phyloP scores from a whole-genome alignment of 1,140 invertebrate genomes.

The Palaemon carinicauda region DNA sequence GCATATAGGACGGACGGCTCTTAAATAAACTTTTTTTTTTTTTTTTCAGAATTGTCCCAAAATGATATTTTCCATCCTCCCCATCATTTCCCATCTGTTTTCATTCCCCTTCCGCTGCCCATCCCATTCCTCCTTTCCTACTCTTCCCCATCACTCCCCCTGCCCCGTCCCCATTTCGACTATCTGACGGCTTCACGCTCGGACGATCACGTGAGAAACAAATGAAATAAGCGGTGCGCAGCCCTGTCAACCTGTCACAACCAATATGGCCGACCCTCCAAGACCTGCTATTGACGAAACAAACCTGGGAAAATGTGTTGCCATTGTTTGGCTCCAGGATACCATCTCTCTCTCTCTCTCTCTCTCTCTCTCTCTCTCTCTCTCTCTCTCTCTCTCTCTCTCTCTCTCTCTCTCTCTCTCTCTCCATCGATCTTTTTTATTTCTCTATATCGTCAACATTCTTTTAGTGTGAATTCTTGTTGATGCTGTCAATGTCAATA shows the following conservation, averaged over 20 bases:
- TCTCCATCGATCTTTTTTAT: no score
- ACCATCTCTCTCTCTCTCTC: background rate
- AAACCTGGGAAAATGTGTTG: background rate
- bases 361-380: background rate
- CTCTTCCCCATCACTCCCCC: background rate
- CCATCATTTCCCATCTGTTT: background rate
- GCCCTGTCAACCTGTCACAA: slow-evolving; percentile 52
- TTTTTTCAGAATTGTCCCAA: no score
- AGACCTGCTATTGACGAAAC: slow-evolving; percentile 2
- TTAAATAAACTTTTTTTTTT: no score
- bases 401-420: background rate
- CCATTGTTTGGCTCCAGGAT: background rate
- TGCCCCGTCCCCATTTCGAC: background rate
- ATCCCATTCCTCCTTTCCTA: background rate
- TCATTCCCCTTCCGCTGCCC: background rate
- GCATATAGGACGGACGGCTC: no score
- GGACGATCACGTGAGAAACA: slow-evolving; percentile 50
- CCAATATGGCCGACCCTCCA: slow-evolving; percentile 47
- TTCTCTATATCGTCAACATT: background rate
- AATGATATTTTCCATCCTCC: background rate
- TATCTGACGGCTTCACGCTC: slow-evolving; percentile 46
- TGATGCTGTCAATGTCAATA: background rate
- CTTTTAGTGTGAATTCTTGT: background rate
- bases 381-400: background rate
- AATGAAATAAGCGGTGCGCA: slow-evolving; percentile 55